Evolutionary conservation across 2,113 vertebrate species (phyloP).

Genomic region (Leptobrachium ailaonicum): DNA sequence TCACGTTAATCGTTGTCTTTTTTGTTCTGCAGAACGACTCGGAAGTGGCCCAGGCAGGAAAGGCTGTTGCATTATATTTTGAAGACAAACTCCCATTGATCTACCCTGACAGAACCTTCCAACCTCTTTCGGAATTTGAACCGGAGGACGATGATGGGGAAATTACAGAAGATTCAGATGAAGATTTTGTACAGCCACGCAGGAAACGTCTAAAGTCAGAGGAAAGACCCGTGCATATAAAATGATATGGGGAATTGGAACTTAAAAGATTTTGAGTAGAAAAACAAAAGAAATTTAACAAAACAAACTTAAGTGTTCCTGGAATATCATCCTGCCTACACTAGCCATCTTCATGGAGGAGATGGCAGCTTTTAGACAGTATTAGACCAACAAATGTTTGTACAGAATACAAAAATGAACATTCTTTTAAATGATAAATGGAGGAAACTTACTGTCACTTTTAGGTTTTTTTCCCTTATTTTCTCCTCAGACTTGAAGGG

Average conservation of each 20-base stretch:
- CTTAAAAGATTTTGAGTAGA: conserved; percentile 66
- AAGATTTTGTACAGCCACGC: conserved; percentile 91
- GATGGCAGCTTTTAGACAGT: conserved; percentile 74
- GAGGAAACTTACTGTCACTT: conserved; percentile 55
- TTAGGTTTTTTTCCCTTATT: conserved; percentile 41
- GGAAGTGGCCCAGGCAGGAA: conserved; percentile 95
- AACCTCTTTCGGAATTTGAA: conserved; percentile 80
- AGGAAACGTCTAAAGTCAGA: conserved; percentile 96
- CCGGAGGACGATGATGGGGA: conserved; percentile 81
- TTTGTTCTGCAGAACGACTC: conserved; percentile 84
- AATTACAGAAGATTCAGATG: conserved; percentile 90
- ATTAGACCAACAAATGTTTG: conserved; percentile 71
- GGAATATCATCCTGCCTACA: conserved; percentile 70
- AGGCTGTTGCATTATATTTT: conserved; percentile 89
- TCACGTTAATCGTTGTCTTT: conserved; percentile 73
- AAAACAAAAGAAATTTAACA: conserved; percentile 54
- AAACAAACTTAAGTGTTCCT: conserved; percentile 75
- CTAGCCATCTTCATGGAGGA: conserved; percentile 72
- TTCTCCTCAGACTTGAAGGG: conserved; percentile 56
- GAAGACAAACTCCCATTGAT: conserved; percentile 92
- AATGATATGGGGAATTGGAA: conserved; percentile 74
- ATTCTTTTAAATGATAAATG: conserved; percentile 66
- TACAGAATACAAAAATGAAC: conserved; percentile 63
- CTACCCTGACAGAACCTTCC: conserved; percentile 92
- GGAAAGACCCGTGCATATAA: conserved; percentile 91